Evolutionary conservation across 1,140 invertebrate genomes (phyloP).

Genomic region (Meloidogyne hapla): DNA sequence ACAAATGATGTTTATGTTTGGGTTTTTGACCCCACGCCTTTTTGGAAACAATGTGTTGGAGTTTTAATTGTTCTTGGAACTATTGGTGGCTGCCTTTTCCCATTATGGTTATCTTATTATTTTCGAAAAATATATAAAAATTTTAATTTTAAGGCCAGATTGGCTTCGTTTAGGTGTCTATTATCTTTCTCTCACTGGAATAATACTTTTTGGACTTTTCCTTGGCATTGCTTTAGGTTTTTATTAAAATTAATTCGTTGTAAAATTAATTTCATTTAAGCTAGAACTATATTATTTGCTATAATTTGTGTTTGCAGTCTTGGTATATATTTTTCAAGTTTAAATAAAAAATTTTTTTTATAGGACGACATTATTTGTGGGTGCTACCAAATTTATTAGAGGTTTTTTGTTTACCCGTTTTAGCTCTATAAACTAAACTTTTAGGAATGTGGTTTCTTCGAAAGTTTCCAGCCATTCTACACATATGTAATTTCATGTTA

Average conservation of each 20-base stretch:
- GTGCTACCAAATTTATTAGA: slow-evolving; percentile 78
- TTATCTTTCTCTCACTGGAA: slow-evolving; percentile 88
- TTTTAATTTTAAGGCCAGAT: slow-evolving; percentile 69
- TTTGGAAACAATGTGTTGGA: slow-evolving; percentile 93
- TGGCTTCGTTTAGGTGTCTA: slow-evolving; percentile 90
- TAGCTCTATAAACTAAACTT: slow-evolving; percentile 78
- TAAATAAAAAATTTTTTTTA: slow-evolving; percentile 70
- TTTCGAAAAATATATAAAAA: not conserved
- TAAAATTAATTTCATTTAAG: slow-evolving; percentile 61
- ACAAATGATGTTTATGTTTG: slow-evolving; percentile 82
- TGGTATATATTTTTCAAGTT: slow-evolving; percentile 87
- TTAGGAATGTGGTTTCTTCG: slow-evolving; percentile 96
- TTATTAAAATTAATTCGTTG: slow-evolving; percentile 40
- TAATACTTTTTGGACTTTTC: slow-evolving; percentile 88
- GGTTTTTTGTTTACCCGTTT: slow-evolving; percentile 88
- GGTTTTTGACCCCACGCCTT: slow-evolving; percentile 96
- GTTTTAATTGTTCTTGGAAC: slow-evolving; percentile 84
- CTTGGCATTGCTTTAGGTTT: slow-evolving; percentile 78
- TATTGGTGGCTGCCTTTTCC: slow-evolving; percentile 93
- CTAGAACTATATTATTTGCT: slow-evolving; percentile 86
- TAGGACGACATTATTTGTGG: slow-evolving; percentile 98
- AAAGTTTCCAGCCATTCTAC: slow-evolving; percentile 96
- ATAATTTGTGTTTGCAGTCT: slow-evolving; percentile 83
- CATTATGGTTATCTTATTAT: slow-evolving; percentile 74
- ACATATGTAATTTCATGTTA: slow-evolving; percentile 64